Evolutionary conservation across 1,140 invertebrate genomes (phyloP).

Genomic region (Coenobita brevimanus): DNA sequence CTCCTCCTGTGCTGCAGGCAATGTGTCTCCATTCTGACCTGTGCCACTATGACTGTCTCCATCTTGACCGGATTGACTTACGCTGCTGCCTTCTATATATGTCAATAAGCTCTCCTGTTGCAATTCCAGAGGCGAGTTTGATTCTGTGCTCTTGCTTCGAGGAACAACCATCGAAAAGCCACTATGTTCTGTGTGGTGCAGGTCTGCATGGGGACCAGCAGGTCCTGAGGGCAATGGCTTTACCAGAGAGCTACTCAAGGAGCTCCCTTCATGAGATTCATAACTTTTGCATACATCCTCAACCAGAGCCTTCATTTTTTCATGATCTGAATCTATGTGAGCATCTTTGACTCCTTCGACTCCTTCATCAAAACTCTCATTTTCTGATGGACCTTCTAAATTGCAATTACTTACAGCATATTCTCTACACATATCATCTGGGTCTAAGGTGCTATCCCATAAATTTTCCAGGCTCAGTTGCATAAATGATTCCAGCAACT

Average conservation of each 20-base stretch:
- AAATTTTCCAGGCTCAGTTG: conserved; percentile 64
- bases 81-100: not conserved
- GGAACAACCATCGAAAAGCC: conserved; percentile 65
- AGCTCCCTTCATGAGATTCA: conserved; percentile 37
- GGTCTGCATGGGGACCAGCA: conserved; percentile 57
- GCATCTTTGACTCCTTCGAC: not conserved
- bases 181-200: conserved; percentile 61
- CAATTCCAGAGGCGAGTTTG: conserved; percentile 1
- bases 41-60: not conserved
- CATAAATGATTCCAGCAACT: conserved; percentile 59
- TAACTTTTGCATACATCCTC: conserved; percentile 54
- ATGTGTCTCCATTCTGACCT: conserved; percentile 1
- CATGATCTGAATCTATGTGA: conserved; percentile 55
- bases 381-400: conserved; percentile 47
- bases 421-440: conserved; percentile 45
- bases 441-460: conserved; percentile 60
- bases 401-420: conserved; percentile 45
- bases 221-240: conserved; percentile 60
- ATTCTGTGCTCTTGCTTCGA: conserved; percentile 51
- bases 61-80: not conserved
- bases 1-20: conserved; percentile 72
- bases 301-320: conserved; percentile 52
- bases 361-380: conserved; percentile 35
- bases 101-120: conserved; percentile 6
- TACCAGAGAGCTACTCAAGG: conserved; percentile 3